Evolutionary conservation across 2,888 invertebrate species (phyloP), one percentile per base, ranked within the genome.

Genomic region (Leptinotarsa peninsularis): DNA sequence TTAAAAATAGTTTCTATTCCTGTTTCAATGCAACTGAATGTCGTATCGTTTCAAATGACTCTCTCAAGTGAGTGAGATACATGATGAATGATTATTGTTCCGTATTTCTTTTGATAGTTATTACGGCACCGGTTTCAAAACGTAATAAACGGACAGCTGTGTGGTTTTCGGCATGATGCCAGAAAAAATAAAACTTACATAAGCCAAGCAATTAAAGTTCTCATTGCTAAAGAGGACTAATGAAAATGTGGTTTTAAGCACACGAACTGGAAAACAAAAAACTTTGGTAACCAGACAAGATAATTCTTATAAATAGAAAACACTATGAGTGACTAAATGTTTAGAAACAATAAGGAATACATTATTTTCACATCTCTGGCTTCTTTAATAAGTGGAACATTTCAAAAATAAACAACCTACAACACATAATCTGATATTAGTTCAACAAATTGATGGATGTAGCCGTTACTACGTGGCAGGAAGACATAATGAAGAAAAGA

Each of bases 1-100:
- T 66, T 52, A 71, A 71, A 71, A 71, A 71, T 71, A 71, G 71
- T 71, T 66, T 66, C 66, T 66, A 63, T 71, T 71, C 54, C 71
- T 63, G 52, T 71, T 63, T 27, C 5, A 49, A 70, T 70, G 49
- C 70, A 21, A 63, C n/a, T 43, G 58, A 33, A 56, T 60, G 58
- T 70, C 60, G 63, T 43, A 14, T 70, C 58, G 33, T 43, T 63
- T 63, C 10, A 33, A 10, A 63, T 63, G 33, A n/a, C n/a, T 5
- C 43, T 43, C 10, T n/a, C 4, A 58, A 58, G 58, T 43, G 63
- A 63, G 63, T 63, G 63, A 33, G 63, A 63, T 63, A 33, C 33
- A 33, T 33, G 15, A 13, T n/a, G 43, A 63, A n/a, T 63, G 63
- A 63, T 63, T 27, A 63, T 63, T 63, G 63, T 63, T 63, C 17